These are phyloP conservation scores for Conus ventricosus DNA, from an alignment of 1,140 invertebrate species.

Conservation along the genomic window DNA sequence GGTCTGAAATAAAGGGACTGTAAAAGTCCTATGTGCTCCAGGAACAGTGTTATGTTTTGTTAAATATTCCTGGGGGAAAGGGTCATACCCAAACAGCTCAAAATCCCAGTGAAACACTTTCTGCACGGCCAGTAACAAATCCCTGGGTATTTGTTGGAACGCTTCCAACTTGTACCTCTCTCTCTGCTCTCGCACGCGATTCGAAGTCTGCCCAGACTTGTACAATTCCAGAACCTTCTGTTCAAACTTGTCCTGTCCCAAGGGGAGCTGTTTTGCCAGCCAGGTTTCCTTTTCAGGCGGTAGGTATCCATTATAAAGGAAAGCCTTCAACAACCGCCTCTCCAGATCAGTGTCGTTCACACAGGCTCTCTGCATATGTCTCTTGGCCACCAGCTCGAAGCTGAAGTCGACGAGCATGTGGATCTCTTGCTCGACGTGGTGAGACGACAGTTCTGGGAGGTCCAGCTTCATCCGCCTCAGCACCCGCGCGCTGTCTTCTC, in stretches of 20 bases:
- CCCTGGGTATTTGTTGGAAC: constrained; percentile 12
- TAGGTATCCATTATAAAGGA: constrained; percentile 37
- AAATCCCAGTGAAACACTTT: constrained; percentile 34
- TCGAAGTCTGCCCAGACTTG: constrained; percentile 3
- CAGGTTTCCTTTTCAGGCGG: not conserved
- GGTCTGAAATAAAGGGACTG: no score
- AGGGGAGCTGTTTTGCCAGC: not conserved
- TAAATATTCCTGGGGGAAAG: constrained; percentile 21
- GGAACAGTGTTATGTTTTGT: not conserved
- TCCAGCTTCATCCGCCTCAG: constrained; percentile 8
- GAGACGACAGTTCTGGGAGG: not conserved
- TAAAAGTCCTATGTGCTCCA: no score
- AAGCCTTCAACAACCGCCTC: constrained; percentile 16
- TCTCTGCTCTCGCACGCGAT: not conserved
- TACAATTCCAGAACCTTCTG: not conserved
- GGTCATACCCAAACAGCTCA: constrained; percentile 40
- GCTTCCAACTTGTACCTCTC: constrained; percentile 12
- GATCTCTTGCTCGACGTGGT: constrained; percentile 29
- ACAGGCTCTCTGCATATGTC: not conserved
- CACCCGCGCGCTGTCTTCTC: constrained; percentile 12
- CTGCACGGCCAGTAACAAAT: not conserved
- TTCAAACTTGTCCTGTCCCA: not conserved
- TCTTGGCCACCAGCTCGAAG: not conserved
- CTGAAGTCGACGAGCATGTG: constrained; percentile 29
- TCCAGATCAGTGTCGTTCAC: constrained; percentile 6